Evolutionary conservation across 2,113 vertebrate genomes (phyloP).

Genomic region (Oophaga pumilio): DNA sequence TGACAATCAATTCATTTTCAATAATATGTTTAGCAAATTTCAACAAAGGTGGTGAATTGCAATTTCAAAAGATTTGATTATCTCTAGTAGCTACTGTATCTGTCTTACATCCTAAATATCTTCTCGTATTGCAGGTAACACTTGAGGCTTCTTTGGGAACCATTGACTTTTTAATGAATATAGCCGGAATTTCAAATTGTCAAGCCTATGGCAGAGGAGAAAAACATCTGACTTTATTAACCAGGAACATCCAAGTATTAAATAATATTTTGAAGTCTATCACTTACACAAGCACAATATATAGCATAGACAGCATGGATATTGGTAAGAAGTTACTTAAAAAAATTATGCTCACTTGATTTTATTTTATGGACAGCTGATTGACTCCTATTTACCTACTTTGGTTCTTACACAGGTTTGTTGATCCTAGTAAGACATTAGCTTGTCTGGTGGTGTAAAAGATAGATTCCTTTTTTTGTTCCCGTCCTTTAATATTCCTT

Average conservation of each 20-base stretch:
- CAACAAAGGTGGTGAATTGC: too few species aligned
- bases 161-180: neutral
- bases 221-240: neutral
- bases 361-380: neutral
- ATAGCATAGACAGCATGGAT: constrained; percentile 24
- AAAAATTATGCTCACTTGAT: neutral
- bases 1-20: too few species aligned
- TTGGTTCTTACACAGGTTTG: neutral
- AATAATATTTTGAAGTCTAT: constrained; percentile 11
- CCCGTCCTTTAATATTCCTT: too few species aligned
- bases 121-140: neutral
- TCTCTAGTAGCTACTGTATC: too few species aligned
- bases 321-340: constrained; percentile 1
- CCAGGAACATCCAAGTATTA: neutral
- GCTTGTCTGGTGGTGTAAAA: neutral
- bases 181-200: neutral
- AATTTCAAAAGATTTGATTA: too few species aligned
- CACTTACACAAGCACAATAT: constrained; percentile 24
- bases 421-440: neutral
- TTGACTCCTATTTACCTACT: neutral
- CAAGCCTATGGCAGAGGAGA: constrained; percentile 11
- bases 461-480: too few species aligned
- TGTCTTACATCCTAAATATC: neutral
- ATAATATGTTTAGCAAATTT: too few species aligned
- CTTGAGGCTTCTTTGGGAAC: constrained; percentile 33